Evolutionary conservation across 2,797 vertebrate species (phyloP), one percentile per base, ranked within the genome.

Genomic region (Ispidina lecontei): DNA sequence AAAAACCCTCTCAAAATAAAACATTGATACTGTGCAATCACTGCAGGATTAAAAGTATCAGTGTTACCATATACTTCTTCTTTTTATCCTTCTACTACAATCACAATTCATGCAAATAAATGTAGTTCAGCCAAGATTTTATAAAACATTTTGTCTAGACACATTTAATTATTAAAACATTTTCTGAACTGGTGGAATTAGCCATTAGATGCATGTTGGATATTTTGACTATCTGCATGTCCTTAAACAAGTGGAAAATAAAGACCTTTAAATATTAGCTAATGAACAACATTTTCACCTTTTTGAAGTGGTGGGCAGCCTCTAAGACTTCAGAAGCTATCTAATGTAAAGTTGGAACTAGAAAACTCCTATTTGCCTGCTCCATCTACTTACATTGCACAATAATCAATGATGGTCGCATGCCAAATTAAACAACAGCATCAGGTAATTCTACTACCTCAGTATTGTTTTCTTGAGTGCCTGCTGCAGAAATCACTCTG

Each of bases 341-440:
- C 20, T 49, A 65, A 69, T 14, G 20, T 29, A 73, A 73, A 31
- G 28, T 68, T 49, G 69, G 39, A 91, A 67, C 37, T 44, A 49
- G n/a, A 51, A 86, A 90, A 73, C 29, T 47, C 9, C 44, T 44
- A 10, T 84, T 67, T 81, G n/a, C 64, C 63, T 75, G 49, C 65
- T 87, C 89, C 56, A 59, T 49, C 41, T 87, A 43, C 64, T 84
- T 90, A 87, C 91, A 78, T 33, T 59, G 70, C 77, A 37, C 37
- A 68, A 62, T 63, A 91, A 87, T 79, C 84, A 84, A 73, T 71
- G 68, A 84, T 49, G 56, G 41, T 54, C 64, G 54, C 46, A 33
- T 68, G 60, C 84, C 84, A 91, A 92, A 92, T 54, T 82, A 91
- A 96, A 89, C 64, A 78, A 54, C 39, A 89, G n/a, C 72, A 62